phyloP scores from a whole-genome alignment of 1,140 invertebrate genomes.

The Polypedilum vanderplanki region DNA sequence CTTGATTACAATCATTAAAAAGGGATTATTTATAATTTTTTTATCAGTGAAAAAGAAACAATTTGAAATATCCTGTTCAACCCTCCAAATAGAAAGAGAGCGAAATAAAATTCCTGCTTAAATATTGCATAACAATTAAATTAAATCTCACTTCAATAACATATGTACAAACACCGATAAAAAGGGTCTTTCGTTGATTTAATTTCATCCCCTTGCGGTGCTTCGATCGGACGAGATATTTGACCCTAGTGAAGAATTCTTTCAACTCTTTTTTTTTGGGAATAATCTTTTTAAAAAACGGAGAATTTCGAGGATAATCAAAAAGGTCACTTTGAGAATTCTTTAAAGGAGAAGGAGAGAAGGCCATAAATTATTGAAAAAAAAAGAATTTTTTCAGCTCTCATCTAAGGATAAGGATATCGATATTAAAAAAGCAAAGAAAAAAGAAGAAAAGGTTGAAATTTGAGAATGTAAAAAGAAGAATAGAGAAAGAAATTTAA shows the following conservation, averaged over 20 bases:
- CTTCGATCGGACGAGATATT: not conserved
- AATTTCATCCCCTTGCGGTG: not conserved
- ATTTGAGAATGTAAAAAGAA: no score
- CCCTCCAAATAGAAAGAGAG: not conserved
- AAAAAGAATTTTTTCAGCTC: not conserved
- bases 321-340: not conserved
- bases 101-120: not conserved
- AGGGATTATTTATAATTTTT: not conserved
- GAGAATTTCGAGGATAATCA: no score
- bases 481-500: no score
- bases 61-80: not conserved
- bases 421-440: no score
- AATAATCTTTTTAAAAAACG: no score
- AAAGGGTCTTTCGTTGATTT: not conserved
- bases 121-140: constrained; percentile 8
- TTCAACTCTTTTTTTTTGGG: not conserved
- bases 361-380: not conserved
- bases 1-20: constrained; percentile 7
- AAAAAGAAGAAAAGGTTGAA: no score
- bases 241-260: not conserved
- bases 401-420: no score
- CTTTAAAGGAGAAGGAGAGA: not conserved
- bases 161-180: not conserved
- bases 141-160: not conserved
- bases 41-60: not conserved